phyloP scores from a whole-genome alignment of 2,113 vertebrate genomes.

The Periophthalmus modestus region DNA sequence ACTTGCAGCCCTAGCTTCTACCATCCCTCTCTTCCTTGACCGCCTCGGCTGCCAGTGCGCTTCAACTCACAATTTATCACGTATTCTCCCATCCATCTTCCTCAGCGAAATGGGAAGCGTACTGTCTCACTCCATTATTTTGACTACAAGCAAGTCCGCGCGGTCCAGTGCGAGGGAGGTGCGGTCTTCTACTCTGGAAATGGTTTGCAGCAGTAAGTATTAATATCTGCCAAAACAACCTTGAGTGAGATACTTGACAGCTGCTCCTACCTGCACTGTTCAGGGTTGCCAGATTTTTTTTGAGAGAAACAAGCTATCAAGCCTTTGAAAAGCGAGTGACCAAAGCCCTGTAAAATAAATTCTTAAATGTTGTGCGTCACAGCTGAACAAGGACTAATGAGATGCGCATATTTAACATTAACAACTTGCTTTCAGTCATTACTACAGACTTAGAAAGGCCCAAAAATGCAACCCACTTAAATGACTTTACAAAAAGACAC shows the following conservation, averaged over 20 bases:
- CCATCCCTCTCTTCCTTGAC: background rate
- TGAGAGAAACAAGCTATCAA: no score
- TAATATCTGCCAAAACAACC: conserved; percentile 49
- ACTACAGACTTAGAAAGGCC: no score
- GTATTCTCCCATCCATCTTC: conserved; percentile 33
- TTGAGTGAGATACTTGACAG: conserved; percentile 19
- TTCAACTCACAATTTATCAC: conserved; percentile 46
- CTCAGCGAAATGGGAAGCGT: conserved; percentile 3
- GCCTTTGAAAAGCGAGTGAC: no score
- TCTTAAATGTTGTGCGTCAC: no score
- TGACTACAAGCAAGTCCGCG: conserved; percentile 31
- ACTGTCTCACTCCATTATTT: conserved; percentile 41
- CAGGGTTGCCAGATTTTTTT: no score
- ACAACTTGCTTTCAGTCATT: no score
- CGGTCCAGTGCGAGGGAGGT: conserved; percentile 16
- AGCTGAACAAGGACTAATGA: no score
- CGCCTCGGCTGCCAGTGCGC: conserved; percentile 35
- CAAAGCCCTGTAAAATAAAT: no score
- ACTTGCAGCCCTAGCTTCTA: background rate
- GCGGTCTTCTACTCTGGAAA: conserved; percentile 26
- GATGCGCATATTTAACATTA: no score
- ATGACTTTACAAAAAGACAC: no score
- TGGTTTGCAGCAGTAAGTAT: conserved; percentile 33
- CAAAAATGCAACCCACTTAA: no score
- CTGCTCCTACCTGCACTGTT: conserved; percentile 24